Conservation (phyloP, 2,113 vertebrate species). For the Pseudonaja textilis region DNA sequence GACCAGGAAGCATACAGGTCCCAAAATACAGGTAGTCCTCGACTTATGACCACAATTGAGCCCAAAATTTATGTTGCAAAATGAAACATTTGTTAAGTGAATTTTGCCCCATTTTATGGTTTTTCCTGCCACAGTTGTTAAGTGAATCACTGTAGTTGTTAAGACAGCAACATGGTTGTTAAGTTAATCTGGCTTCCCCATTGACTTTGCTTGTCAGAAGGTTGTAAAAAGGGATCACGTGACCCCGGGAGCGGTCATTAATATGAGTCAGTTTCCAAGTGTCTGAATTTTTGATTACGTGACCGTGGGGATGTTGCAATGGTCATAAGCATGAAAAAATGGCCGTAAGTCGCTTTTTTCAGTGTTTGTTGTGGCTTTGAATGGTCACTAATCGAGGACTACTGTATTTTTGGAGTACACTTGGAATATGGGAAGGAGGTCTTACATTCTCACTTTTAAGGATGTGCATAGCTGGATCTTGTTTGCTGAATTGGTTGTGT, state of each 20-base stretch:
- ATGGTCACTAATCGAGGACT: neutral
- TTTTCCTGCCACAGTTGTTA: neutral
- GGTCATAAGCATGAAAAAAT: neutral
- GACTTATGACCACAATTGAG: neutral
- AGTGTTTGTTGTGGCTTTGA: neutral
- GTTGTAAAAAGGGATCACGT: neutral
- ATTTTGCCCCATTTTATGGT: neutral
- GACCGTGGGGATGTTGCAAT: neutral
- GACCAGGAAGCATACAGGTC: neutral
- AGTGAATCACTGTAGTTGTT: neutral
- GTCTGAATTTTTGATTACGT: neutral
- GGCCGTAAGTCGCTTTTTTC: neutral
- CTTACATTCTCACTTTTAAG: too few relatives aligned
- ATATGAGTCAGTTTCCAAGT: neutral
- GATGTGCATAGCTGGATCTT: too few relatives aligned
- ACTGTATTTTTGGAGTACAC: too few relatives aligned
- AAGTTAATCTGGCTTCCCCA: neutral
- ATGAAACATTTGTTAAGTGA: neutral
- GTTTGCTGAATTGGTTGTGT: too few relatives aligned
- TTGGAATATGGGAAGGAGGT: too few relatives aligned
- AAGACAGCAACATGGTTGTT: neutral
- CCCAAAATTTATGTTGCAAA: neutral
- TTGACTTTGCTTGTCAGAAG: neutral
- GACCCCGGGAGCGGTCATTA: neutral
- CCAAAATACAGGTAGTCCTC: neutral